These are phyloP conservation scores for Hirtodrosophila duncani DNA, from an alignment of 2,888 invertebrate species.

Conservation along the genomic window DNA sequence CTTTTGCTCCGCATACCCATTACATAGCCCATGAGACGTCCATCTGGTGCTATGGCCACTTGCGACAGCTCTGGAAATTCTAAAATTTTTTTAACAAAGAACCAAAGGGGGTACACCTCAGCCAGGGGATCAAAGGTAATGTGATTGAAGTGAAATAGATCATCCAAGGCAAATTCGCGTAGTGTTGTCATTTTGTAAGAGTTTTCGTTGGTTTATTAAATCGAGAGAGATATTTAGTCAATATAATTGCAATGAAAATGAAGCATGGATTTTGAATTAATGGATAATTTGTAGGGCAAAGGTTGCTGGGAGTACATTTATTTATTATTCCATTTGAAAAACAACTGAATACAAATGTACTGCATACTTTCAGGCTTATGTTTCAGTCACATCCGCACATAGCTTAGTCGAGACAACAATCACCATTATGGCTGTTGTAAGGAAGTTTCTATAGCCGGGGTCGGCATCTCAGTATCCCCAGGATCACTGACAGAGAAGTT, in stretches of 20 bases:
- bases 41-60: constrained; percentile 25
- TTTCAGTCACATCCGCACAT: too few relatives aligned
- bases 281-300: neutral
- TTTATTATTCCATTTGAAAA: neutral
- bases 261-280: neutral
- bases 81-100: constrained; percentile 16
- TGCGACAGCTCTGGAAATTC: constrained; percentile 31
- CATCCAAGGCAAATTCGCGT: constrained; percentile 32
- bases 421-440: too few relatives aligned
- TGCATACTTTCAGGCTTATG: constrained; percentile 20
- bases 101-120: constrained; percentile 29
- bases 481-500: too few relatives aligned
- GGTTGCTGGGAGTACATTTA: neutral
- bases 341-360: neutral
- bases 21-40: constrained; percentile 22
- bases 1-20: constrained; percentile 12
- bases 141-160: constrained; percentile 44
- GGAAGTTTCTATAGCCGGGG: too few relatives aligned
- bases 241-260: neutral
- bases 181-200: constrained; percentile 24
- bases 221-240: neutral
- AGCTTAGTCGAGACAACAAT: too few relatives aligned
- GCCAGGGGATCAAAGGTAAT: constrained; percentile 33
- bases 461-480: too few relatives aligned
- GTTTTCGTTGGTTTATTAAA: neutral